Percentiles rank a stretch among this genome's conserved stretches.
These are phyloP conservation scores for Zaprionus obscuricornis DNA, from an alignment of 2,888 invertebrate species.

Conservation along the genomic window DNA sequence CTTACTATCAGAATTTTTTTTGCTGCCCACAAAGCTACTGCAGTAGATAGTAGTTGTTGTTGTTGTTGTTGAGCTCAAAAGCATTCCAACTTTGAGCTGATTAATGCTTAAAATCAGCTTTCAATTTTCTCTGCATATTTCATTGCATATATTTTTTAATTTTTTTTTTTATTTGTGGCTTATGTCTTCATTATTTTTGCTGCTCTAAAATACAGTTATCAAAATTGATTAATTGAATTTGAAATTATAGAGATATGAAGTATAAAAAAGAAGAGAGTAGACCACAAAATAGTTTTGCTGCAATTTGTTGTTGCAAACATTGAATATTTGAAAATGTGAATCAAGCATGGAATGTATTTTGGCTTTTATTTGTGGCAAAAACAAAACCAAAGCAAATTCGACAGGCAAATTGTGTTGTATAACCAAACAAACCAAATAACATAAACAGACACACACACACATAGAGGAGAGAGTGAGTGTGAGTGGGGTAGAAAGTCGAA, in stretches of 20 bases:
- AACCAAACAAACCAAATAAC: not conserved
- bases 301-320: not conserved
- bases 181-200: not conserved
- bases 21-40: too few relatives aligned
- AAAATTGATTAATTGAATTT: conserved; percentile 5
- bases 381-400: conserved; percentile 46
- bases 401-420: conserved; percentile 68
- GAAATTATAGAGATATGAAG: too few relatives aligned
- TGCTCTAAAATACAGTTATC: not conserved
- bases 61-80: conserved; percentile 42
- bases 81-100: conserved; percentile 58
- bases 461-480: not conserved
- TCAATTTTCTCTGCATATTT: too few relatives aligned
- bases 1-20: too few relatives aligned
- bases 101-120: conserved; percentile 19
- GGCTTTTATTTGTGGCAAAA: conserved; percentile 27
- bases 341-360: conserved; percentile 15
- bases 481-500: not conserved
- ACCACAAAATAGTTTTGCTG: too few relatives aligned
- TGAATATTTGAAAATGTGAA: not conserved
- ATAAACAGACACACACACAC: conserved; percentile 8
- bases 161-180: not conserved
- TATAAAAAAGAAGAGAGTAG: too few relatives aligned
- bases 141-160: too few relatives aligned
- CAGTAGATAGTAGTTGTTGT: too few relatives aligned